Conservation (phyloP, 2,888 invertebrate genomes). For the Nineta flava region DNA sequence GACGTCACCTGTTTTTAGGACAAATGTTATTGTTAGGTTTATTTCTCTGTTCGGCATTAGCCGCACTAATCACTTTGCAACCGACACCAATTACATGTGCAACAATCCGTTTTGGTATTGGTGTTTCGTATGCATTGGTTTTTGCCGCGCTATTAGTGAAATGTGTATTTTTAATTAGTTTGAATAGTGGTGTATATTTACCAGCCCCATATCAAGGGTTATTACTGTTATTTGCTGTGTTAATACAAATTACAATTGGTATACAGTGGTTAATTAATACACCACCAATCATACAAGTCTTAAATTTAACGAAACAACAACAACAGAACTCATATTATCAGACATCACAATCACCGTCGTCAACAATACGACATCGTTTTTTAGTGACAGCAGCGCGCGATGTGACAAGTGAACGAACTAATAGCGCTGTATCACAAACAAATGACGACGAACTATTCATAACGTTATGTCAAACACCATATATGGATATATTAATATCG, state of each 20-base stretch:
- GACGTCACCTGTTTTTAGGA: conserved; percentile 72
- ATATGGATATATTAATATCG: conserved; percentile 58
- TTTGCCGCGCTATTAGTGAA: conserved; percentile 87
- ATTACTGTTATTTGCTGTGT: conserved; percentile 75
- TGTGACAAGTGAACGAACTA: conserved; percentile 12
- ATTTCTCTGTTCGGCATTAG: conserved; percentile 65
- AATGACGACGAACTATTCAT: conserved; percentile 20
- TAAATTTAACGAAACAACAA: conserved; percentile 12
- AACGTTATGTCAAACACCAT: conserved; percentile 46
- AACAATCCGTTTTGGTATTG: conserved; percentile 65
- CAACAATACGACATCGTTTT: conserved; percentile 23
- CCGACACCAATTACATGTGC: conserved; percentile 70
- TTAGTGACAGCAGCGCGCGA: conserved; percentile 23
- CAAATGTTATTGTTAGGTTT: conserved; percentile 74
- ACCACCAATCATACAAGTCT: conserved; percentile 44
- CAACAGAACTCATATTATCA: no score
- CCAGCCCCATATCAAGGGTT: conserved; percentile 86
- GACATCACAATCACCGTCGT: conserved; percentile 21
- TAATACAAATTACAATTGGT: conserved; percentile 76
- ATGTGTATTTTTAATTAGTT: conserved; percentile 81
- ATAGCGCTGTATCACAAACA: not conserved
- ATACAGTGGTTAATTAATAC: conserved; percentile 71
- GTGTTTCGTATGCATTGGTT: conserved; percentile 68
- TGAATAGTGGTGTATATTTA: conserved; percentile 80
- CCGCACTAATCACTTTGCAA: conserved; percentile 59